Evolutionary conservation across 23 tunicate genomes (phyloP), one percentile per base, ranked within the genome.

Genomic region (Ciona savignyi): DNA sequence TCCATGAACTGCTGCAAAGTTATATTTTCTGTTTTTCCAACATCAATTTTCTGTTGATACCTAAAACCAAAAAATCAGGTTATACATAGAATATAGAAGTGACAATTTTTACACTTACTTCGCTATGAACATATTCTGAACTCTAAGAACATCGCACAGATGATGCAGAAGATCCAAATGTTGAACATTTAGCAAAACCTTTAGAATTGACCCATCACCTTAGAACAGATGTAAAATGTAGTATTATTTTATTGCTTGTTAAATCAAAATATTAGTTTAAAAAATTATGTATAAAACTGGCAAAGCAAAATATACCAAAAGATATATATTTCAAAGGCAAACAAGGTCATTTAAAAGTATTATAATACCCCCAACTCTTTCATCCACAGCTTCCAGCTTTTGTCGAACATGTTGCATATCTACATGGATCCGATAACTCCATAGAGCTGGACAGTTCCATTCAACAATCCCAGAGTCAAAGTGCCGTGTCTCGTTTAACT

Each of bases 11-110:
- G 78, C 23, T 81, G 29, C 15, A 87, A 32, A 2, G 86, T 71
- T 22, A 67, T 68, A 20, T 77, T 51, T 11, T 87, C 95, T 2
- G 95, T 73, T 31, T 87, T 78, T 29, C 24, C 27, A 71, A 81
- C 65, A 34, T 87, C 95, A 32, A 81, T 65, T 32, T 81, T 76
- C 22, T 87, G 80, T 9, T 77, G 65, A 33, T 87, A 87, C 64
- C 95, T 87, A 2, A 19, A 6, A 22, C 32, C 4, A 27, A 0
- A 49, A 20, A 15, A n/a, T n/a, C n/a, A n/a, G n/a, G n/a, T n/a
- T n/a, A n/a, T n/a, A n/a, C n/a, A n/a, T n/a, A n/a, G n/a, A n/a
- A n/a, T n/a, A n/a, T n/a, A n/a, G n/a, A n/a, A n/a, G n/a, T n/a
- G 61, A 11, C 20, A 49, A 49, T 15, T 49, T 49, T 49, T 49